phyloP scores from a whole-genome alignment of 1,140 invertebrate species.

The Solenopsis fugax region DNA sequence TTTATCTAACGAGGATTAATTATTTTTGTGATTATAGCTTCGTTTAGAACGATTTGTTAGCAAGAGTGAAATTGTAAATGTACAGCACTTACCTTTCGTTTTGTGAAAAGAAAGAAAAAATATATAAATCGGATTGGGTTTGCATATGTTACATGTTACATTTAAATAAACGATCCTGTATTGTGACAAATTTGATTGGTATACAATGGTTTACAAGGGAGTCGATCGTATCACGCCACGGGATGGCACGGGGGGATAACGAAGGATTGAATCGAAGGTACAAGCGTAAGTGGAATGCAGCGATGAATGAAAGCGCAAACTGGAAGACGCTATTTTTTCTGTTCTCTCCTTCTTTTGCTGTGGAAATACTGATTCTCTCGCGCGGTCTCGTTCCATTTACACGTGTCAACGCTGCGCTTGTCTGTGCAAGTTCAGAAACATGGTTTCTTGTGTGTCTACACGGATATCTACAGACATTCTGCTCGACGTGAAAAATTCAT shows the following conservation, averaged over 20 bases:
- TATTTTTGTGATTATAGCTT: not conserved
- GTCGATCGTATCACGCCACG: conserved; percentile 76
- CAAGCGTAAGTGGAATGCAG: conserved; percentile 74
- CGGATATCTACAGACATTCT: conserved; percentile 30
- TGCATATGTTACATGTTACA: conserved; percentile 67
- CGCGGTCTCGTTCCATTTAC: conserved; percentile 45
- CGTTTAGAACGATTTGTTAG: not conserved
- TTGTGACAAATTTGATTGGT: conserved; percentile 85
- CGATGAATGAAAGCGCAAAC: conserved; percentile 75
- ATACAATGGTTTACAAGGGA: conserved; percentile 81
- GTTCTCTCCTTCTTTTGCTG: conserved; percentile 14
- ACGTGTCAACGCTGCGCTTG: conserved; percentile 47
- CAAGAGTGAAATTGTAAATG: not conserved
- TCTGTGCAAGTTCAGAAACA: conserved; percentile 23
- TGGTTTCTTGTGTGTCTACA: conserved; percentile 20
- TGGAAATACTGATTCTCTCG: conserved; percentile 11
- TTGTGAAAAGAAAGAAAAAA: not conserved
- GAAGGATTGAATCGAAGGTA: conserved; percentile 76
- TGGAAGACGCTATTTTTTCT: conserved; percentile 75
- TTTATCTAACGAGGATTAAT: not conserved
- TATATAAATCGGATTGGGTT: not conserved
- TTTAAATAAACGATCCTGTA: conserved; percentile 84
- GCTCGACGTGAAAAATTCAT: conserved; percentile 27
- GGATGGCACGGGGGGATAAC: conserved; percentile 74
- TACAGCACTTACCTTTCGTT: conserved; percentile 42